These are phyloP conservation scores for Ostrea edulis DNA, from an alignment of 1,140 invertebrate species.

Conservation along the genomic window DNA sequence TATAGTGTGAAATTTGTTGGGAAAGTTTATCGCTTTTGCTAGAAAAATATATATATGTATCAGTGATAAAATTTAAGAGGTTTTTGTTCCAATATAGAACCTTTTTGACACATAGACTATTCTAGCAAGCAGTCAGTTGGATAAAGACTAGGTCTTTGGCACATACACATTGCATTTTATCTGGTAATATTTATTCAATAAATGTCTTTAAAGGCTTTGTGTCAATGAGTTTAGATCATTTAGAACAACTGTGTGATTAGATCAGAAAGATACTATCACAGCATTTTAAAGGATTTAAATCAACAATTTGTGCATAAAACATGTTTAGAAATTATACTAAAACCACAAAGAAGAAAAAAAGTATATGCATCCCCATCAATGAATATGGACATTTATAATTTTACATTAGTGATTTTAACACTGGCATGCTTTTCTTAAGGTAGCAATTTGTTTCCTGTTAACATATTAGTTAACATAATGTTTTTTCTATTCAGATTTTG, in stretches of 20 bases:
- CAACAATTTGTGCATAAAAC: not conserved
- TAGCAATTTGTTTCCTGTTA: too few species aligned
- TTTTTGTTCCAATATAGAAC: not conserved
- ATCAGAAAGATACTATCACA: not conserved
- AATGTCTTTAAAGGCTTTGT: conserved; percentile 1
- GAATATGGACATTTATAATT: too few species aligned
- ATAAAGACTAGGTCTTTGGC: not conserved
- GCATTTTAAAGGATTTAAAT: not conserved
- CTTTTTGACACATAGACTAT: not conserved
- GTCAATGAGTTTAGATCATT: conserved; percentile 27
- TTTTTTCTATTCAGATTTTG: too few species aligned
- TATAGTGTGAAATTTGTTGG: not conserved
- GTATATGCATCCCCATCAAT: not conserved
- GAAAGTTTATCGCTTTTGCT: not conserved
- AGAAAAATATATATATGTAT: not conserved
- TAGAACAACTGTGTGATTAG: not conserved
- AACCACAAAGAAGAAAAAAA: not conserved
- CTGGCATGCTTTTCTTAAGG: too few species aligned
- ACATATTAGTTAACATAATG: too few species aligned
- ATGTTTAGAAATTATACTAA: too few species aligned
- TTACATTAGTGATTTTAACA: too few species aligned
- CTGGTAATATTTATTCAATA: not conserved
- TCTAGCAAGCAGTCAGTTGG: not conserved
- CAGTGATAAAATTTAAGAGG: not conserved
- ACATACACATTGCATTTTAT: not conserved